Conservation (phyloP, 2,888 invertebrate genomes). For the Cryptophagus acutangulus region DNA sequence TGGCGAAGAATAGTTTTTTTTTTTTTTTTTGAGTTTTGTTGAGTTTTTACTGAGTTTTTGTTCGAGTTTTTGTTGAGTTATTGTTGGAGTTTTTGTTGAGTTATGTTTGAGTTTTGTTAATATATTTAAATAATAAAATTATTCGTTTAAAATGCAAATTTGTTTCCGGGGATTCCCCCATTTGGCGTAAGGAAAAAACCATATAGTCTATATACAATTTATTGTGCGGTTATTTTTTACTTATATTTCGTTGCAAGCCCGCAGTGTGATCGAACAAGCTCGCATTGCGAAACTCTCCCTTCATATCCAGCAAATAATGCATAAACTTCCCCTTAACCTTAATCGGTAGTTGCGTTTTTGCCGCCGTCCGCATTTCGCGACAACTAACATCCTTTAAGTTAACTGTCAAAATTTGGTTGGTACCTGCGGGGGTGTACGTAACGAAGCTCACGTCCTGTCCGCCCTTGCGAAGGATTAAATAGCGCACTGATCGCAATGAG, state of each 20-base stretch:
- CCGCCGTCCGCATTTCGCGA: constrained; percentile 56
- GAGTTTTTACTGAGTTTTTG: too few species aligned
- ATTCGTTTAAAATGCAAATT: too few species aligned
- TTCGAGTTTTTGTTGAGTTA: too few species aligned
- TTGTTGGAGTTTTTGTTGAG: too few species aligned
- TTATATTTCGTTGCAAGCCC: constrained; percentile 58
- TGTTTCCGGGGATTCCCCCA: too few species aligned
- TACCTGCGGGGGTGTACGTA: constrained; percentile 69
- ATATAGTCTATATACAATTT: too few species aligned
- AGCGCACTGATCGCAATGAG: constrained; percentile 68
- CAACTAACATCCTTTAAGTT: constrained; percentile 64
- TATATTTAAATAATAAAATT: too few species aligned
- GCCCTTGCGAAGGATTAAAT: constrained; percentile 68
- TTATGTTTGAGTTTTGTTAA: too few species aligned
- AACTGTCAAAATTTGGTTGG: constrained; percentile 65
- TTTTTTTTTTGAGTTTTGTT: too few species aligned
- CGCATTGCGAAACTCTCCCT: constrained; percentile 69
- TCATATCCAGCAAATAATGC: constrained; percentile 74
- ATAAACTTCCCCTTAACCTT: constrained; percentile 67
- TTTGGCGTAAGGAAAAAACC: too few species aligned
- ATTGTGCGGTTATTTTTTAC: too few species aligned
- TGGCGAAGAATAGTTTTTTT: too few species aligned
- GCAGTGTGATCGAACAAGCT: constrained; percentile 72
- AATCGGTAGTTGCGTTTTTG: constrained; percentile 62
- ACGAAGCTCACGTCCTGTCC: constrained; percentile 64